Conservation (phyloP, 2,113 vertebrate species). For the Ancistrus triradiatus region DNA sequence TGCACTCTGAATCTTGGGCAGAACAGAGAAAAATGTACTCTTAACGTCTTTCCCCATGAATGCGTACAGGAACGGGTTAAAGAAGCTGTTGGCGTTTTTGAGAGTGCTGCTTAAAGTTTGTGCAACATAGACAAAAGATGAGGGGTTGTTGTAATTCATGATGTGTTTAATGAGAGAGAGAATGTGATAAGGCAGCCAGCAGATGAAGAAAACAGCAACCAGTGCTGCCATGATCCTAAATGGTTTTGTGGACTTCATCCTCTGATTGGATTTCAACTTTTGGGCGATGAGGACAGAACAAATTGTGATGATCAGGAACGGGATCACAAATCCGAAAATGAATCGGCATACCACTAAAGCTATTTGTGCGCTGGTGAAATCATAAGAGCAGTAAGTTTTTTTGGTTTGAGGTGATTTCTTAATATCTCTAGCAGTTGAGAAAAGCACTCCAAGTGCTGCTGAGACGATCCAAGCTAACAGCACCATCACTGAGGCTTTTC, state of each 20-base stretch:
- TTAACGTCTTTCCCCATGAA: slow-evolving; percentile 94
- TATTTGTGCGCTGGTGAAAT: slow-evolving; percentile 38
- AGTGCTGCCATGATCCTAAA: slow-evolving; percentile 78
- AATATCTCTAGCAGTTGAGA: slow-evolving; percentile 70
- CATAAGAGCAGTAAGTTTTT: slow-evolving; percentile 83
- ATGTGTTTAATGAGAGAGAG: not conserved
- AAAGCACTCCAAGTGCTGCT: slow-evolving; percentile 70
- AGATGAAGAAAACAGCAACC: slow-evolving; percentile 74
- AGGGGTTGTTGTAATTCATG: too few species aligned
- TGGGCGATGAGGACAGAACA: slow-evolving; percentile 72
- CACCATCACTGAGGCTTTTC: slow-evolving; percentile 63
- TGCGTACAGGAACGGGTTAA: slow-evolving; percentile 89
- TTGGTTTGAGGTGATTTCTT: not conserved
- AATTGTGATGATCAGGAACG: slow-evolving; percentile 69
- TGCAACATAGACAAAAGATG: too few species aligned
- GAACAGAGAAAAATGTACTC: slow-evolving; percentile 57
- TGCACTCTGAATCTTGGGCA: slow-evolving; percentile 70
- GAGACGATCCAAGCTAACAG: slow-evolving; percentile 70
- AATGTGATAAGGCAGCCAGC: slow-evolving; percentile 34
- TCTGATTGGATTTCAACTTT: slow-evolving; percentile 63
- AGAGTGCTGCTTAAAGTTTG: slow-evolving; percentile 25
- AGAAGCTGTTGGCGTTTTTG: slow-evolving; percentile 72
- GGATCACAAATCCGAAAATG: slow-evolving; percentile 70
- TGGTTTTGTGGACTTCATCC: slow-evolving; percentile 71
- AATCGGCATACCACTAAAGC: slow-evolving; percentile 61